A percentile compares a stretch with the other conserved stretches of the same genome.
These are phyloP conservation scores for Polyommatus iphigenia DNA, from an alignment of 2,888 invertebrate genomes.

Conservation along the genomic window DNA sequence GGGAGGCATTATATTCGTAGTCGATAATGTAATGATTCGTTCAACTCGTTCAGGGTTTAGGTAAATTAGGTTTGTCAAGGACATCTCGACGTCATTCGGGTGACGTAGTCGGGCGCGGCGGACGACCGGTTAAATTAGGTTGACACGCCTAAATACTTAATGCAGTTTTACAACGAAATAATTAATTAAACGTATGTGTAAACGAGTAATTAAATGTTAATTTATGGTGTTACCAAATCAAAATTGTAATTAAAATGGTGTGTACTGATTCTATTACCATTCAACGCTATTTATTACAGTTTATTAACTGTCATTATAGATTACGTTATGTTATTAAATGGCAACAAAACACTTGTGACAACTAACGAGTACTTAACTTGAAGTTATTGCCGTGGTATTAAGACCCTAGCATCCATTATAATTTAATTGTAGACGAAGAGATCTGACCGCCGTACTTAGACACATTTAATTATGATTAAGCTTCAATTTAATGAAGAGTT, in stretches of 20 bases:
- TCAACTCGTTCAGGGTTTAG: background rate
- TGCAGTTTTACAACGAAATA: slow-evolving; percentile 12
- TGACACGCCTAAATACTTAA: background rate
- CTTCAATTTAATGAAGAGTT: too few relatives aligned
- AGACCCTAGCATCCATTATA: background rate
- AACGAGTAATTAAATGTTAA: background rate
- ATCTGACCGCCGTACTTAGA: too few relatives aligned
- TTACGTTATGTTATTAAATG: background rate
- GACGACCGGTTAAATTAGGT: background rate
- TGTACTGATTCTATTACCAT: background rate
- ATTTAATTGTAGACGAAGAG: background rate
- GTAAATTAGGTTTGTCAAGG: background rate
- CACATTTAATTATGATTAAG: too few relatives aligned
- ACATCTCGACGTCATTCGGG: background rate
- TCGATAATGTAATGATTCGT: background rate
- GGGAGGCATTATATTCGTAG: background rate
- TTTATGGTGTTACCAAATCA: background rate
- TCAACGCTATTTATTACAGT: too few relatives aligned
- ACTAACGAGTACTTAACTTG: background rate
- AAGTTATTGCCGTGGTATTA: background rate
- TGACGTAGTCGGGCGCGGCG: background rate
- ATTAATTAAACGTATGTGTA: background rate
- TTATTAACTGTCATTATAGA: background rate
- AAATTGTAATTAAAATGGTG: background rate
- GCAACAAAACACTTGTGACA: background rate